Evolutionary conservation across 2,797 vertebrate species (phyloP).

Genomic region (Lerista edwardsae): DNA sequence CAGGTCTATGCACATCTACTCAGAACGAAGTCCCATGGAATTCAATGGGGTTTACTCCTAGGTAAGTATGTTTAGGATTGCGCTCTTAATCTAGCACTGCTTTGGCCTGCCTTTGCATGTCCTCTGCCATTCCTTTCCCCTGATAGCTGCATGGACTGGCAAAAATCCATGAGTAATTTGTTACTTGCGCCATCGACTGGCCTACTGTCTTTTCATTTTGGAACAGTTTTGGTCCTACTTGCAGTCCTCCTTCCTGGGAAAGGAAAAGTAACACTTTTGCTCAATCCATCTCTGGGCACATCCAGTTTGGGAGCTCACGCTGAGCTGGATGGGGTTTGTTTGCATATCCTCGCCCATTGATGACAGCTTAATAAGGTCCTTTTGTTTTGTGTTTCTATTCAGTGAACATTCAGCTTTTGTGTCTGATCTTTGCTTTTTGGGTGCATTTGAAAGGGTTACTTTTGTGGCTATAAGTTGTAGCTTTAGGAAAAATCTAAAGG

Average conservation of each 20-base stretch:
- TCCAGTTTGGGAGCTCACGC: not conserved
- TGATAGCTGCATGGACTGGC: not conserved
- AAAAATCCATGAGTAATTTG: not conserved
- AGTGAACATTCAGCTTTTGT: slow-evolving; percentile 72
- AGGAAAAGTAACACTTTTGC: not conserved
- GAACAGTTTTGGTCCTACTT: not conserved
- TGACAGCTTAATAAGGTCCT: slow-evolving; percentile 73
- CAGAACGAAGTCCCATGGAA: too few relatives aligned
- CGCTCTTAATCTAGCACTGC: too few relatives aligned
- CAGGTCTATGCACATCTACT: too few relatives aligned
- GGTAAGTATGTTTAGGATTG: too few relatives aligned
- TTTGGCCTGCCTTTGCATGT: too few relatives aligned
- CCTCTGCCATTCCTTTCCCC: too few relatives aligned
- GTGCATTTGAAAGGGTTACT: slow-evolving; percentile 56
- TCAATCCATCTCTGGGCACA: slow-evolving; percentile 20
- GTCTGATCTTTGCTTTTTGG: slow-evolving; percentile 68
- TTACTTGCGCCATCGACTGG: not conserved
- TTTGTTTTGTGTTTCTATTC: slow-evolving; percentile 73
- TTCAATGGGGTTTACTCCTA: too few relatives aligned
- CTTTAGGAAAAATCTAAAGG: slow-evolving; percentile 53
- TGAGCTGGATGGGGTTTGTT: slow-evolving; percentile 41
- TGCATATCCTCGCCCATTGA: slow-evolving; percentile 58
- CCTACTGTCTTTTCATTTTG: not conserved
- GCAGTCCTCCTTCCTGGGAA: not conserved
- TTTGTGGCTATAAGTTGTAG: slow-evolving; percentile 65